phyloP scores from a whole-genome alignment of 30 jellyfish, hydroid and myxozoan genomes.

The Aurelia aurita region DNA sequence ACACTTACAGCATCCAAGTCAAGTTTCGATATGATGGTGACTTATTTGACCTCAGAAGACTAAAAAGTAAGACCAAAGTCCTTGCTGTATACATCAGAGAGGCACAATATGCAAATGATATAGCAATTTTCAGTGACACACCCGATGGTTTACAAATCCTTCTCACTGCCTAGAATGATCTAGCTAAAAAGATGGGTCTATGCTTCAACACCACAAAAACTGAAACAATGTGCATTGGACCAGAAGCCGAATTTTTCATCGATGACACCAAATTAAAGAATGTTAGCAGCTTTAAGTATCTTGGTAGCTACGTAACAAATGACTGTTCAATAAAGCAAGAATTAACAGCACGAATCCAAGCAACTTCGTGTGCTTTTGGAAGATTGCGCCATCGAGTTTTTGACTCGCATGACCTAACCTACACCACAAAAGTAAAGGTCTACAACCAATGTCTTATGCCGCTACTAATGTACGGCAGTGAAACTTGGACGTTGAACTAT shows the following conservation, averaged over 20 bases:
- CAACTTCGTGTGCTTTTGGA: slow-evolving; percentile 45
- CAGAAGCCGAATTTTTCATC: no score
- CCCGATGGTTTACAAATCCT: background rate
- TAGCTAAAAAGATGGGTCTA: no score
- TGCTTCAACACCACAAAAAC: no score
- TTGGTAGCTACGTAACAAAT: slow-evolving; percentile 24
- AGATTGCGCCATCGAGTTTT: slow-evolving; percentile 34
- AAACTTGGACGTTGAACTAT: slow-evolving; percentile 41
- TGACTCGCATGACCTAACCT: slow-evolving; percentile 46
- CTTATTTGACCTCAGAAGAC: background rate
- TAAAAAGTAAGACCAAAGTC: slow-evolving; percentile 16
- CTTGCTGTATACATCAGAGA: slow-evolving; percentile 9
- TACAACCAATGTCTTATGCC: slow-evolving; percentile 55
- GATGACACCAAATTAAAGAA: no score
- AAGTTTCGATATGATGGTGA: slow-evolving; percentile 6
- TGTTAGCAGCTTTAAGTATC: no score
- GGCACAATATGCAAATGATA: slow-evolving; percentile 20
- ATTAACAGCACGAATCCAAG: slow-evolving; percentile 35
- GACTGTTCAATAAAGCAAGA: slow-evolving; percentile 48
- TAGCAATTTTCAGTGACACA: no score
- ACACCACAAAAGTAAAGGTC: slow-evolving; percentile 35
- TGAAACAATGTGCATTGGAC: no score
- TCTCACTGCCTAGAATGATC: no score
- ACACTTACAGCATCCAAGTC: slow-evolving; percentile 25
- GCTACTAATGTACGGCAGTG: slow-evolving; percentile 61